A percentile compares a stretch with the other conserved stretches of the same genome.
Evolutionary conservation across 2,888 invertebrate genomes (phyloP).

Genomic region (Sipha maydis): DNA sequence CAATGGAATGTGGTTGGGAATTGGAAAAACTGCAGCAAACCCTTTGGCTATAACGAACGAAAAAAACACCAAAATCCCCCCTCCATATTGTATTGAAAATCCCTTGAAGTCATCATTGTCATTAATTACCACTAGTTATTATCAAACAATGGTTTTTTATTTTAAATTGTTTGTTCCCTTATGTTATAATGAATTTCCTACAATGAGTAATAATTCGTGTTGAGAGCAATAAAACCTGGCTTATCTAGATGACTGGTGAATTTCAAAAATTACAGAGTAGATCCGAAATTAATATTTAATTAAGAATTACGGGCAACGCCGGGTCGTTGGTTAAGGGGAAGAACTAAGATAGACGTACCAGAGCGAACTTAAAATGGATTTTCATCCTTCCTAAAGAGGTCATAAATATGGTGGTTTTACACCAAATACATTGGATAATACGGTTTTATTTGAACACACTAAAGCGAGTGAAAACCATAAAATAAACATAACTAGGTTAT

Average conservation of each 20-base stretch:
- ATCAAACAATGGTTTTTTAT: not conserved
- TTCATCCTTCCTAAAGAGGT: conserved; percentile 36
- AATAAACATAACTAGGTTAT: conserved; percentile 23
- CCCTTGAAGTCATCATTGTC: conserved; percentile 13
- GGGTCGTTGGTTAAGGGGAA: not conserved
- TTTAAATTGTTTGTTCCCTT: not conserved
- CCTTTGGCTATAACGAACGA: conserved; percentile 2
- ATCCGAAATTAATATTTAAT: conserved; percentile 58
- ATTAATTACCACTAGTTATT: not conserved
- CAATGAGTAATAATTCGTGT: not conserved
- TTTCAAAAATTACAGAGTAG: conserved; percentile 28
- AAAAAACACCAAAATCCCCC: not conserved
- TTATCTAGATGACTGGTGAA: not conserved
- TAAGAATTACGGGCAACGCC: conserved; percentile 50
- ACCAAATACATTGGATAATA: conserved; percentile 22
- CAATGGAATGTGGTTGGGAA: not conserved
- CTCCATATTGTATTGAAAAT: not conserved
- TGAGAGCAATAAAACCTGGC: conserved; percentile 28
- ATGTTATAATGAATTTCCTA: conserved; percentile 3
- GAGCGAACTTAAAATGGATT: conserved; percentile 44
- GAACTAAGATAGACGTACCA: conserved; percentile 20
- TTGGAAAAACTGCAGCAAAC: not conserved
- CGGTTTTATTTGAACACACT: conserved; percentile 29
- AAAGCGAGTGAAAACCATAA: conserved; percentile 16
- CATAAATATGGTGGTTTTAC: conserved; percentile 53